A percentile compares a stretch with the other conserved stretches of the same genome.
These are phyloP conservation scores for Archilochus colubris DNA, from an alignment of 2,113 vertebrate genomes.

Conservation along the genomic window DNA sequence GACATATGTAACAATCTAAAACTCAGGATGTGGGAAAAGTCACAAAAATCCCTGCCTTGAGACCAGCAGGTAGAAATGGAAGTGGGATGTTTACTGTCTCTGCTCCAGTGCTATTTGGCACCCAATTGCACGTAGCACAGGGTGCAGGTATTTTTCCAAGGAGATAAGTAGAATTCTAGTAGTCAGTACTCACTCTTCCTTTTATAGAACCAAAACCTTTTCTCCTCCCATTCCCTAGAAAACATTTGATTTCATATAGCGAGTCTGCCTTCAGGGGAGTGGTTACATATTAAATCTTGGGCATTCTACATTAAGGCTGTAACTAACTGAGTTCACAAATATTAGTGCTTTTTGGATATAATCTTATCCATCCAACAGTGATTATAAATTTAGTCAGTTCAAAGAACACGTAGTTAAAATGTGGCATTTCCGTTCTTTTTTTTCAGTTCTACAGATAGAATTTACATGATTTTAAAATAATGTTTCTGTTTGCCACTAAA, in stretches of 20 bases:
- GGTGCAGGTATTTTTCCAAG: not conserved
- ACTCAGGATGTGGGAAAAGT: not conserved
- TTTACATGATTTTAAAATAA: not conserved
- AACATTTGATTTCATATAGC: not conserved
- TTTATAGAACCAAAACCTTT: not conserved
- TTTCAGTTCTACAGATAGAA: not conserved
- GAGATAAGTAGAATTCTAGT: not conserved
- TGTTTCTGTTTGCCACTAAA: not conserved
- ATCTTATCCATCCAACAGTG: not conserved
- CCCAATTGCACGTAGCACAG: not conserved
- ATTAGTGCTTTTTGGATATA: not conserved
- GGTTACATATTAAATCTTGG: not conserved
- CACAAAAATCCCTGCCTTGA: not conserved
- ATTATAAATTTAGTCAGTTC: not conserved
- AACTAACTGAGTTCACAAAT: not conserved
- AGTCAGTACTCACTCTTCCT: not conserved
- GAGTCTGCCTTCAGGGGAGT: not conserved
- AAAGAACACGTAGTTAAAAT: not conserved
- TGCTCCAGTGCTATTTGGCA: not conserved
- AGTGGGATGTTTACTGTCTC: not conserved
- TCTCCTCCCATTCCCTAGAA: not conserved
- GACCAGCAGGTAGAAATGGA: not conserved
- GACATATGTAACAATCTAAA: not conserved
- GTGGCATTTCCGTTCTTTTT: not conserved
- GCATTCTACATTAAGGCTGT: not conserved